A percentile compares a stretch with the other conserved stretches of the same genome.
Evolutionary conservation across 2,113 vertebrate species (phyloP).

Genomic region (Amblyornis subalaris): DNA sequence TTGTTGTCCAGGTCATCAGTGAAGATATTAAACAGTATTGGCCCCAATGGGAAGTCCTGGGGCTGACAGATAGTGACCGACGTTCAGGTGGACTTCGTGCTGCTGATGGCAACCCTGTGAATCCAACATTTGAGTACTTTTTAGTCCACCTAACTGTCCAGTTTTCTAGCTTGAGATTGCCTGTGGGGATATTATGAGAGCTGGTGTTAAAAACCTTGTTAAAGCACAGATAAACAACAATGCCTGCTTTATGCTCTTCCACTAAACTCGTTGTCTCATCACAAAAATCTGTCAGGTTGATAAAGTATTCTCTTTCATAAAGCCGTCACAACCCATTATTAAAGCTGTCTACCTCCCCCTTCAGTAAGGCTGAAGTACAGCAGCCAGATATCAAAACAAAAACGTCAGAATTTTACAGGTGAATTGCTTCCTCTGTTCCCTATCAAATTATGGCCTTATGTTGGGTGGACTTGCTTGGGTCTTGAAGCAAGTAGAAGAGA

Average conservation of each 20-base stretch:
- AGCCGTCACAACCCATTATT: background rate
- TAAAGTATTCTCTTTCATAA: background rate
- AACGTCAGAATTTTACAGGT: background rate
- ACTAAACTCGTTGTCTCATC: background rate
- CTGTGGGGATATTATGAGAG: background rate
- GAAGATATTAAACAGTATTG: background rate
- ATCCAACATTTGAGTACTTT: background rate
- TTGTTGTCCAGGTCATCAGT: accelerated
- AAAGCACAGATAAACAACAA: background rate
- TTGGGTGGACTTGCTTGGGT: background rate
- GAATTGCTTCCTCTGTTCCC: background rate
- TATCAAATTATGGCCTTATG: background rate
- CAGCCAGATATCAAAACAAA: background rate
- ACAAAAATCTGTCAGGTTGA: background rate
- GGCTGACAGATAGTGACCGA: accelerated
- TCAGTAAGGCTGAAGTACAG: background rate
- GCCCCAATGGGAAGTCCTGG: background rate
- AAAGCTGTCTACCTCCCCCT: background rate
- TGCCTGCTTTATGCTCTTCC: background rate
- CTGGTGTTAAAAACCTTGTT: background rate
- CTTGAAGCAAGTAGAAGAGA: background rate
- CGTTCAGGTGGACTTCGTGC: background rate
- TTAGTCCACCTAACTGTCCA: background rate
- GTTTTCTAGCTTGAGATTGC: background rate
- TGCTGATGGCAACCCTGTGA: background rate